Conservation (phyloP, 2,113 vertebrate genomes). For the Origma solitaria region DNA sequence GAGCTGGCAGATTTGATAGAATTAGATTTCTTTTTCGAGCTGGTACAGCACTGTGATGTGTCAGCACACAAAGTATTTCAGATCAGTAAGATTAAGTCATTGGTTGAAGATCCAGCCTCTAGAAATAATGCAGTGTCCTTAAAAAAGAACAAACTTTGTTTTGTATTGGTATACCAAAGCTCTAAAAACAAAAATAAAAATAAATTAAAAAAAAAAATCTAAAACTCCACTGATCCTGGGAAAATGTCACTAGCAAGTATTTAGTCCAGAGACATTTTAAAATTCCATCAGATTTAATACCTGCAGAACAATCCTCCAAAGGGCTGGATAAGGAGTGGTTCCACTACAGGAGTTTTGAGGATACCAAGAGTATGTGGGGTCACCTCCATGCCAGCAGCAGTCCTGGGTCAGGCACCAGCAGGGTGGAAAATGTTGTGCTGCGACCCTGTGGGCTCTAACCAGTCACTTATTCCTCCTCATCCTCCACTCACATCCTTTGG, state of each 20-base stretch:
- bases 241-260: background rate
- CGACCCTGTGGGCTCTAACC: background rate
- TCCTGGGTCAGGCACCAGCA: background rate
- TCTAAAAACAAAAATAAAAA: background rate
- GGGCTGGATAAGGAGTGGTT: background rate
- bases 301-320: background rate
- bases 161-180: background rate
- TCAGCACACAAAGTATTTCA: constrained; percentile 38
- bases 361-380: background rate
- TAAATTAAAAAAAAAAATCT: background rate
- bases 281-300: background rate
- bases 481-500: background rate
- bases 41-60: constrained; percentile 10
- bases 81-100: constrained; percentile 13
- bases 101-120: background rate
- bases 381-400: background rate
- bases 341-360: background rate
- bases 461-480: background rate
- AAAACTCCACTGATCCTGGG: background rate
- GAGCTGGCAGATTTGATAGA: constrained; percentile 34
- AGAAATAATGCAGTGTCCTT: background rate
- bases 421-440: background rate
- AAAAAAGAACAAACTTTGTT: background rate
- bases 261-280: background rate
- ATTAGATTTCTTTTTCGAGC: background rate